Conservation (phyloP, 2,113 vertebrate species). For the Eulemur rufifrons region DNA sequence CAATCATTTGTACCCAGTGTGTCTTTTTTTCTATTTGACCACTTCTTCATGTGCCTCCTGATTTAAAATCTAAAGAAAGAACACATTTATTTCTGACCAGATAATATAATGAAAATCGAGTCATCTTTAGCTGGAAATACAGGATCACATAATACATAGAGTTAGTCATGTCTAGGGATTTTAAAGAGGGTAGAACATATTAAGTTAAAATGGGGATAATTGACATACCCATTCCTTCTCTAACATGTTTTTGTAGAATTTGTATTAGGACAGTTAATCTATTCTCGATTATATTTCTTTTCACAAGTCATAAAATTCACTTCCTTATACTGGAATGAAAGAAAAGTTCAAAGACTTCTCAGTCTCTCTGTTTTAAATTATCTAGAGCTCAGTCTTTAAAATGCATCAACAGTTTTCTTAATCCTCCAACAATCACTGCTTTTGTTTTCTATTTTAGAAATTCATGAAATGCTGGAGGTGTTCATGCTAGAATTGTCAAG, state of each 20-base stretch:
- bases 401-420: background rate
- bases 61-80: background rate
- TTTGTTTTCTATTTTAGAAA: slow-evolving; percentile 31
- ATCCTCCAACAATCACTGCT: background rate
- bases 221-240: background rate
- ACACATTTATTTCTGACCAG: background rate
- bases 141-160: background rate
- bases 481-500: background rate
- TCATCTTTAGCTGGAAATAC: background rate
- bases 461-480: background rate
- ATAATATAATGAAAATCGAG: background rate
- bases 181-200: background rate
- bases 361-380: background rate
- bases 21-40: background rate
- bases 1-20: background rate
- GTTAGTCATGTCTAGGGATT: background rate
- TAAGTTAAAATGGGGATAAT: background rate
- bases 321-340: background rate
- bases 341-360: background rate
- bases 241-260: background rate
- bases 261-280: background rate
- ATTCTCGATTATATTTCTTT: background rate
- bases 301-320: background rate
- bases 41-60: background rate
- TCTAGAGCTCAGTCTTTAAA: background rate